phyloP scores from a whole-genome alignment of 2,113 vertebrate species.

The Zosterops japonicus region DNA sequence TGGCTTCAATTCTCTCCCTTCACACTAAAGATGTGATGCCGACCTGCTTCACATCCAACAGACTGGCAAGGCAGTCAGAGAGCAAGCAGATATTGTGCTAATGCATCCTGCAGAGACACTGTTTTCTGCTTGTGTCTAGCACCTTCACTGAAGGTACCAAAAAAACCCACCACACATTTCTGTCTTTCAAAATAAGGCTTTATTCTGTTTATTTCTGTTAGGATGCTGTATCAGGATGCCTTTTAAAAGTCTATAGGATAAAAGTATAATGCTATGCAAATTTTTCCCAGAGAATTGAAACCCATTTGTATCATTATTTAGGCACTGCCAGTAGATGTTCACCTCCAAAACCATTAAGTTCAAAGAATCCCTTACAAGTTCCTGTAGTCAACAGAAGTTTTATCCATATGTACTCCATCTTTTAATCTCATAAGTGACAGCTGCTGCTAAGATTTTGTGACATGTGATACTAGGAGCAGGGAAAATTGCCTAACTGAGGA shows the following conservation, averaged over 20 bases:
- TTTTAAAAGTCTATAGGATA: background rate
- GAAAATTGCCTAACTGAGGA: background rate
- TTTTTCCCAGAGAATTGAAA: background rate
- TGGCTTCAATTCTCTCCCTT: background rate
- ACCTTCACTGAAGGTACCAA: background rate
- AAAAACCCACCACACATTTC: background rate
- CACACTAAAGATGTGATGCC: background rate
- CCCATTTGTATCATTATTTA: background rate
- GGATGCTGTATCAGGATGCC: background rate
- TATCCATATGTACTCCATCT: background rate
- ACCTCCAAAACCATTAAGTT: background rate
- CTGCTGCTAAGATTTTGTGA: background rate
- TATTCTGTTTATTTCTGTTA: background rate
- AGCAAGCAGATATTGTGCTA: background rate
- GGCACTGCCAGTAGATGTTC: background rate
- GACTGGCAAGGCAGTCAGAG: background rate
- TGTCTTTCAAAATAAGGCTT: background rate
- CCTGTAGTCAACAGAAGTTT: background rate
- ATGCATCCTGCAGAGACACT: background rate
- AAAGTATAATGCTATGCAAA: background rate
- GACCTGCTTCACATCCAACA: background rate
- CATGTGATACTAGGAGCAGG: background rate
- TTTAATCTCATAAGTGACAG: conserved; percentile 2
- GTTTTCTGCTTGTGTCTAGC: background rate
- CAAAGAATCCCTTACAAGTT: background rate